These are phyloP conservation scores for Plebejus argus DNA, from an alignment of 2,888 invertebrate species.

Conservation along the genomic window DNA sequence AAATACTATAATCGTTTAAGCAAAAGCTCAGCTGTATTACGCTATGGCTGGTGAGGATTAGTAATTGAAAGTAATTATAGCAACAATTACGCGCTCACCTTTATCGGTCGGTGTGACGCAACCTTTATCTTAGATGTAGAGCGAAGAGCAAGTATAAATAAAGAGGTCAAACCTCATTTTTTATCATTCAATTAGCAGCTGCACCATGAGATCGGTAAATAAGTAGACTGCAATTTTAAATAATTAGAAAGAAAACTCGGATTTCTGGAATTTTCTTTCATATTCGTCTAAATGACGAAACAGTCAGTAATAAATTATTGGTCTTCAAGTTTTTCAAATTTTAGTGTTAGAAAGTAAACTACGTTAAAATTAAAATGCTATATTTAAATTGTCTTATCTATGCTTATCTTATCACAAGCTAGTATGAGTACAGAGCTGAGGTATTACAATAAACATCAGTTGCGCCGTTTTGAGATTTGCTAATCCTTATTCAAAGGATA, in stretches of 20 bases:
- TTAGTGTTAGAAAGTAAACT: no score
- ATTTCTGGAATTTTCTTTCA: no score
- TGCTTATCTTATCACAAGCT: no score
- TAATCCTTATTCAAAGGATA: neutral
- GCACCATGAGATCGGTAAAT: conserved; percentile 28
- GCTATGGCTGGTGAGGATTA: neutral
- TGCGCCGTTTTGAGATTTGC: neutral
- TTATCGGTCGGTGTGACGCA: conserved; percentile 11
- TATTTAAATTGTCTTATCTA: neutral
- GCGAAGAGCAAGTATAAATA: conserved; percentile 28
- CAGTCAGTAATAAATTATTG: no score
- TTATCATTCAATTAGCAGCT: conserved; percentile 25
- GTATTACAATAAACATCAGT: no score
- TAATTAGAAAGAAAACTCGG: no score
- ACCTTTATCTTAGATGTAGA: conserved; percentile 28
- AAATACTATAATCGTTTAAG: neutral
- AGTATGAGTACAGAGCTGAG: no score
- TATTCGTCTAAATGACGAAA: no score
- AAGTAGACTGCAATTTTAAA: no score
- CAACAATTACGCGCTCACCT: conserved; percentile 26
- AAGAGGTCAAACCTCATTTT: conserved; percentile 10
- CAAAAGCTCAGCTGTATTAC: neutral
- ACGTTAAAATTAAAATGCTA: neutral
- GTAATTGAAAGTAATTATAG: conserved; percentile 27
- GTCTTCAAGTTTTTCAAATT: no score